Evolutionary conservation across 2,888 invertebrate genomes (phyloP).

Genomic region (Drepana falcataria): DNA sequence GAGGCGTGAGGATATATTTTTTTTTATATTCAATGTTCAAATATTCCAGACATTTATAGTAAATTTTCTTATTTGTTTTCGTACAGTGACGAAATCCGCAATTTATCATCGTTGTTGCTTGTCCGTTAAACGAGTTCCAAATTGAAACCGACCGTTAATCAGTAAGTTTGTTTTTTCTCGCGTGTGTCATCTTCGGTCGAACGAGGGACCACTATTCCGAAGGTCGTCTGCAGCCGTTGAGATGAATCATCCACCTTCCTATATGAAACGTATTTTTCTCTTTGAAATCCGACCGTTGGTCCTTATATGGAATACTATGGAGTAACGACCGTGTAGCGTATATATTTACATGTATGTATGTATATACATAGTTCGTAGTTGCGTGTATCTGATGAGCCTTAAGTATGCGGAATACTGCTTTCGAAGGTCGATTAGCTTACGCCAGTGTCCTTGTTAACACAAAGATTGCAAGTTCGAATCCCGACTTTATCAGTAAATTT

Average conservation of each 20-base stretch:
- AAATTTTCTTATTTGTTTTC: slow-evolving; percentile 5
- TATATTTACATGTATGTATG: background rate
- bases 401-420: background rate
- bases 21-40: no score
- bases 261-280: slow-evolving; percentile 26
- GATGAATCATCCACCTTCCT: slow-evolving; percentile 41
- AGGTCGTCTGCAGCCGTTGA: slow-evolving; percentile 42
- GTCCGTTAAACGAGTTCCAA: slow-evolving; percentile 49
- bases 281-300: slow-evolving; percentile 24
- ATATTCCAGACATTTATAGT: background rate
- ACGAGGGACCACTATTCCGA: slow-evolving; percentile 25
- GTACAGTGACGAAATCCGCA: slow-evolving; percentile 9
- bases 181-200: slow-evolving; percentile 41
- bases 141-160: slow-evolving; percentile 24
- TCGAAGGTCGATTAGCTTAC: no score
- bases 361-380: background rate
- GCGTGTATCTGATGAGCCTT: background rate
- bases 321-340: background rate
- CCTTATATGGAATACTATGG: slow-evolving; percentile 21
- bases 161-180: slow-evolving; percentile 39
- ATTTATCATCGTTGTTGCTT: slow-evolving; percentile 22
- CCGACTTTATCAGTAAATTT: no score
- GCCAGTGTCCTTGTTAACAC: no score
- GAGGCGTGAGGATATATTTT: no score
- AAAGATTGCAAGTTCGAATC: no score